These are phyloP conservation scores for Homalodisca vitripennis DNA, from an alignment of 1,140 invertebrate genomes.

Conservation along the genomic window DNA sequence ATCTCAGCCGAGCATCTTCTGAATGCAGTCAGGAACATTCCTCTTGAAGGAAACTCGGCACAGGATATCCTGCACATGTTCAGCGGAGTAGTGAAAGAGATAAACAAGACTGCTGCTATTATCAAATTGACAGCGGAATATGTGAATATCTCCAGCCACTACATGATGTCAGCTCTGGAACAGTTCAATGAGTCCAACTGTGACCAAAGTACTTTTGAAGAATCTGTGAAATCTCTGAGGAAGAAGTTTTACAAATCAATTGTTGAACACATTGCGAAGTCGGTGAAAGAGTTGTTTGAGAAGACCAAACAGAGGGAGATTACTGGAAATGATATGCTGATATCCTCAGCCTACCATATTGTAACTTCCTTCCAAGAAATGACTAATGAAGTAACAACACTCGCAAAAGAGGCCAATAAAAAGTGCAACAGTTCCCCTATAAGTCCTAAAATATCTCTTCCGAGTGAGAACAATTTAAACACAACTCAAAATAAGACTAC, in stretches of 20 bases:
- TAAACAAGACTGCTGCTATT: neutral
- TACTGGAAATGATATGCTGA: neutral
- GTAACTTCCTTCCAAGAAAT: neutral
- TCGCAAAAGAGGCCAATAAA: neutral
- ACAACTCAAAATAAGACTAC: neutral
- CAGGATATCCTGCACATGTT: neutral
- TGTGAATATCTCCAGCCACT: neutral
- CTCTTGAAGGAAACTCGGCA: neutral
- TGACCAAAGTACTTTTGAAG: neutral
- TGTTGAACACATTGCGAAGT: neutral
- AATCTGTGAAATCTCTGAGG: neutral
- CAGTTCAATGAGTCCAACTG: neutral
- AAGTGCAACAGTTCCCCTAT: neutral
- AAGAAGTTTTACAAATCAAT: neutral
- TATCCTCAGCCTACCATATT: conserved; percentile 1
- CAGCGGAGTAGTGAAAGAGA: neutral
- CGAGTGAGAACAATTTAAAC: neutral
- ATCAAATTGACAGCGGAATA: conserved; percentile 4
- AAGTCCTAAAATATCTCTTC: neutral
- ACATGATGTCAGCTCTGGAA: neutral
- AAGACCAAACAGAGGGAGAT: neutral
- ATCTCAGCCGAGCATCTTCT: neutral
- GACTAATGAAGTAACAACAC: neutral
- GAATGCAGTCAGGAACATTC: neutral
- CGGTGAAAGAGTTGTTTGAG: neutral